phyloP scores from a whole-genome alignment of 2,797 vertebrate genomes.

The Peromyscus aztecus region DNA sequence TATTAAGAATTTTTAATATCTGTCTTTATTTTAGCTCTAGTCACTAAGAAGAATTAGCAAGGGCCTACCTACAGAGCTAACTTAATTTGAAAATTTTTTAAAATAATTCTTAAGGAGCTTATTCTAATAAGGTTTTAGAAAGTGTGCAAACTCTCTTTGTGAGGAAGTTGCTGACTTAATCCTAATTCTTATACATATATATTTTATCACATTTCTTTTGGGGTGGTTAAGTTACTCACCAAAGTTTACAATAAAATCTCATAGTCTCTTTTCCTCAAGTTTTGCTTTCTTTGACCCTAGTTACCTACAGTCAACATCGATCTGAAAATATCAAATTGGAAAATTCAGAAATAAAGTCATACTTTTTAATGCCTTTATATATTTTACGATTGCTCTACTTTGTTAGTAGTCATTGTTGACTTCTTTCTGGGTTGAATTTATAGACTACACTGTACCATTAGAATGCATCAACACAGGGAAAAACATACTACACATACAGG shows the following conservation, averaged over 20 bases:
- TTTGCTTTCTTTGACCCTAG: background rate
- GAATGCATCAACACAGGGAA: background rate
- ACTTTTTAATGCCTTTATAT: background rate
- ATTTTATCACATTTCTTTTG: constrained; percentile 23
- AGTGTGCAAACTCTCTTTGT: constrained; percentile 12
- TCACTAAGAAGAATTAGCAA: constrained; percentile 49
- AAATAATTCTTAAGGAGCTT: constrained; percentile 52
- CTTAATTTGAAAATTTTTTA: background rate
- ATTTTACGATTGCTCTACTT: background rate
- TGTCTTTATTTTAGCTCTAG: constrained; percentile 42
- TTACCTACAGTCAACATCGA: background rate
- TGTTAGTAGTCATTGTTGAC: background rate
- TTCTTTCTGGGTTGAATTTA: background rate
- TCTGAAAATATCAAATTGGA: background rate
- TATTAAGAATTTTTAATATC: constrained; percentile 29
- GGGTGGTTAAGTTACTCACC: background rate
- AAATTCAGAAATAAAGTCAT: background rate
- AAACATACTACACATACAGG: background rate
- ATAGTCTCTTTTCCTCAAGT: background rate
- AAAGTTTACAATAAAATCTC: constrained; percentile 40
- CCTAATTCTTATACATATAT: background rate
- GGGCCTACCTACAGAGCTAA: background rate
- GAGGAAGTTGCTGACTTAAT: constrained; percentile 5
- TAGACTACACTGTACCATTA: background rate
- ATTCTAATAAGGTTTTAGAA: constrained; percentile 48